A percentile compares a stretch with the other conserved stretches of the same genome.
These are phyloP conservation scores for Carduelis carduelis DNA, from an alignment of 2,797 vertebrate genomes.

Conservation along the genomic window DNA sequence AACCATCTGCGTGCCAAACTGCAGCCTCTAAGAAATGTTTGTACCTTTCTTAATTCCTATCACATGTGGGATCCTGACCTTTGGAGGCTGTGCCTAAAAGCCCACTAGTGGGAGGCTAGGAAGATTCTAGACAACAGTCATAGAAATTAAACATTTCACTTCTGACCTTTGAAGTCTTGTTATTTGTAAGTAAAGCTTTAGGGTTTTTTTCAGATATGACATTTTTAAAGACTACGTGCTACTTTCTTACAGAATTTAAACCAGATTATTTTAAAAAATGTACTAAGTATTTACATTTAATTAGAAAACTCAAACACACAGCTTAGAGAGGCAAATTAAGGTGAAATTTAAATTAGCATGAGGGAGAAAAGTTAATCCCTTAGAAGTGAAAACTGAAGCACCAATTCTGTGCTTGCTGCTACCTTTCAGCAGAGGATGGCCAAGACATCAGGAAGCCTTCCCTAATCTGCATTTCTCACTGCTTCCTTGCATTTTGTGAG, in stretches of 20 bases:
- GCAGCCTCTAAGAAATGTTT: neutral
- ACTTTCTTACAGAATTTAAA: neutral
- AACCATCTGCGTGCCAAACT: neutral
- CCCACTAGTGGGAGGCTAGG: neutral
- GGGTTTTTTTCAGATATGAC: neutral
- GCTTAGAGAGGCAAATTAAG: neutral
- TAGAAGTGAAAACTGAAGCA: neutral
- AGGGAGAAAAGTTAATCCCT: neutral
- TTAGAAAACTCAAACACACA: neutral
- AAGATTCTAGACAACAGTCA: neutral
- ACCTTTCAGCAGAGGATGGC: neutral
- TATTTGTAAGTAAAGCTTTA: neutral
- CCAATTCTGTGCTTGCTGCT: neutral
- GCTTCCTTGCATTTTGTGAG: neutral
- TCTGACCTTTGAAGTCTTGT: neutral
- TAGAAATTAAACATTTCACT: neutral
- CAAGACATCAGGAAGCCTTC: neutral
- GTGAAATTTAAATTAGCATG: slow-evolving; percentile 1
- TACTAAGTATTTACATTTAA: slow-evolving; percentile 11
- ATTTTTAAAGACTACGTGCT: neutral
- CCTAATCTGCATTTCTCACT: neutral
- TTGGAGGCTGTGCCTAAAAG: neutral
- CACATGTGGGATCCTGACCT: neutral
- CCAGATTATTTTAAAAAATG: neutral
- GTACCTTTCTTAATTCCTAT: neutral